Conservation (phyloP, 2,113 vertebrate genomes). For the Aphyosemion australe region DNA sequence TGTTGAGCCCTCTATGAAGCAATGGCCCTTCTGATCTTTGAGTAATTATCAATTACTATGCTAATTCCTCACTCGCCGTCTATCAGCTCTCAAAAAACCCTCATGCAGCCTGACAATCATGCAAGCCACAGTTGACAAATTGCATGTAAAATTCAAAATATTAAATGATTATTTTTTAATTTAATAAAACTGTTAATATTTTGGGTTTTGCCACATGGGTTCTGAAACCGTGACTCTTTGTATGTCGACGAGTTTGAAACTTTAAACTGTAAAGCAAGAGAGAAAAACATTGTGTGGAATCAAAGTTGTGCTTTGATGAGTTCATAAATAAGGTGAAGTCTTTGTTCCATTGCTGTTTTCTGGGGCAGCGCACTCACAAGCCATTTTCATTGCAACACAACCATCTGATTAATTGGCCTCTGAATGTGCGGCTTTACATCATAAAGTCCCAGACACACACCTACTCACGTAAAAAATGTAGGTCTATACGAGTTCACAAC, state of each 20-base stretch:
- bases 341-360: slow-evolving; percentile 34
- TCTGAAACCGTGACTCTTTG: slow-evolving; percentile 7
- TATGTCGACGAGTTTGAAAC: slow-evolving; percentile 11
- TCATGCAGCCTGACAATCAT: slow-evolving; percentile 33
- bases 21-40: slow-evolving; percentile 73
- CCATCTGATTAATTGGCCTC: slow-evolving; percentile 56
- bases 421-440: slow-evolving; percentile 52
- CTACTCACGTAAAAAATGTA: slow-evolving; percentile 13
- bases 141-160: slow-evolving; percentile 16
- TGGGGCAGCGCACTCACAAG: slow-evolving; percentile 35
- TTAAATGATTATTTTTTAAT: background rate
- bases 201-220: background rate
- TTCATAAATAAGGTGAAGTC: slow-evolving; percentile 46
- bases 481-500: slow-evolving; percentile 6
- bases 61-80: slow-evolving; percentile 74
- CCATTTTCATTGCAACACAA: slow-evolving; percentile 44
- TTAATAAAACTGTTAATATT: slow-evolving; percentile 3
- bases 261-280: background rate
- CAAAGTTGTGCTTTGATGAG: slow-evolving; percentile 22
- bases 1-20: slow-evolving; percentile 70
- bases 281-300: background rate
- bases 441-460: slow-evolving; percentile 30
- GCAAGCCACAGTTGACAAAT: slow-evolving; percentile 26
- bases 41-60: slow-evolving; percentile 78
- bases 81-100: slow-evolving; percentile 28